A percentile compares a stretch with the other conserved stretches of the same genome.
Conservation (phyloP, 2,797 vertebrate species). For the Champsocephalus gunnari region DNA sequence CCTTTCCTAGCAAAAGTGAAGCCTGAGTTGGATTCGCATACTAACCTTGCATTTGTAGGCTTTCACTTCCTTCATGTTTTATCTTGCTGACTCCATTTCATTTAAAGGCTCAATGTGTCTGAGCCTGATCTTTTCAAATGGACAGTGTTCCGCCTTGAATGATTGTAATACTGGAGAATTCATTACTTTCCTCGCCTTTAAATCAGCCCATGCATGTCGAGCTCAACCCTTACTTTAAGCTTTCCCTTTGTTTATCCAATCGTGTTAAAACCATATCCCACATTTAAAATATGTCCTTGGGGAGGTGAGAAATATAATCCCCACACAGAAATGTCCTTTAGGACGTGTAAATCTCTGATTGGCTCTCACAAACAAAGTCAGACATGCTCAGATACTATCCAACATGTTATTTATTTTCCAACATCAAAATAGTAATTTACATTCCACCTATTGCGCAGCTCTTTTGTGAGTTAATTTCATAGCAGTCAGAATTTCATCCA, state of each 20-base stretch:
- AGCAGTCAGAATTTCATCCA: not conserved
- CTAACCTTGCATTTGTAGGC: conserved; percentile 6
- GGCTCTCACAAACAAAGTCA: not conserved
- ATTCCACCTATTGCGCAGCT: not conserved
- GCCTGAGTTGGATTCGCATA: conserved; percentile 9
- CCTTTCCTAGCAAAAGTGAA: conserved; percentile 2
- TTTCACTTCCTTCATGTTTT: not conserved
- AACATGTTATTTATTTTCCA: not conserved
- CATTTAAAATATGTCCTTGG: not conserved
- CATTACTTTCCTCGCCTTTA: not conserved
- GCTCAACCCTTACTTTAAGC: too few relatives aligned
- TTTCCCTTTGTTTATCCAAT: not conserved
- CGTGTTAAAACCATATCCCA: not conserved
- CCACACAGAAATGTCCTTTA: not conserved
- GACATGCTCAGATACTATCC: not conserved
- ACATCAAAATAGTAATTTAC: not conserved
- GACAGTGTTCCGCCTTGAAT: not conserved
- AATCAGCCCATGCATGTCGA: not conserved
- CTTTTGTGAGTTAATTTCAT: not conserved
- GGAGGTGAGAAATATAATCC: not conserved
- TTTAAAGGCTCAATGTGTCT: not conserved
- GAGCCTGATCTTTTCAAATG: conserved; percentile 1
- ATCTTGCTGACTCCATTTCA: conserved; percentile 13
- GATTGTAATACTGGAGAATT: not conserved
- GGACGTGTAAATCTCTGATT: not conserved